Conservation (phyloP, 2,797 vertebrate genomes). For the Platyrinchus mystaceus region DNA sequence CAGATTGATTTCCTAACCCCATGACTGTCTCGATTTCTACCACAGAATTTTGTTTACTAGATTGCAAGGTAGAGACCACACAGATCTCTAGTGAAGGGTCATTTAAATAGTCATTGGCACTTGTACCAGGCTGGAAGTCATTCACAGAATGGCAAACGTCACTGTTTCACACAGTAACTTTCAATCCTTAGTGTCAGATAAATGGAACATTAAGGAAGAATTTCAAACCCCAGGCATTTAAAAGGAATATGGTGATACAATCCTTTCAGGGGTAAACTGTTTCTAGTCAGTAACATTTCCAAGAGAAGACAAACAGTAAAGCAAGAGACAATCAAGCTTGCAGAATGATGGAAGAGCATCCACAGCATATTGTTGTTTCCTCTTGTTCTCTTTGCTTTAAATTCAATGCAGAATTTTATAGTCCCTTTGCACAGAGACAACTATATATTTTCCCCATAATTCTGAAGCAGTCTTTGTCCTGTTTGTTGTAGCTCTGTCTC, state of each 20-base stretch:
- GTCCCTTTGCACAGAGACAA: not conserved
- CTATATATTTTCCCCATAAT: not conserved
- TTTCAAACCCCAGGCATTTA: not conserved
- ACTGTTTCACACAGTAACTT: not conserved
- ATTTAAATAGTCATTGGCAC: not conserved
- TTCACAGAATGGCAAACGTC: not conserved
- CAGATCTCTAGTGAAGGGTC: not conserved
- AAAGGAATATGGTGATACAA: not conserved
- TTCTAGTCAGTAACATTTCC: not conserved
- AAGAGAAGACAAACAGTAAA: not conserved
- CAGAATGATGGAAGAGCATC: not conserved
- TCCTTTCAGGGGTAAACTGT: not conserved
- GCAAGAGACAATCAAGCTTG: not conserved
- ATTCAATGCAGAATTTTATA: constrained; percentile 30
- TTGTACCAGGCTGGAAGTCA: not conserved
- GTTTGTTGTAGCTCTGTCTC: not conserved
- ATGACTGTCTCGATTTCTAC: not conserved
- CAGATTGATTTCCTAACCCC: not conserved
- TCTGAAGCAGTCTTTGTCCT: constrained; percentile 3
- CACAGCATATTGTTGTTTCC: not conserved
- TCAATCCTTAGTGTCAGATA: not conserved
- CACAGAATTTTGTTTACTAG: not conserved
- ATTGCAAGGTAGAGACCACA: not conserved
- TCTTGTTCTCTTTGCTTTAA: constrained; percentile 11
- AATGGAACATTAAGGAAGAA: not conserved